Evolutionary conservation across 2,113 vertebrate genomes (phyloP).

Genomic region (Pelecanoides urinatrix): DNA sequence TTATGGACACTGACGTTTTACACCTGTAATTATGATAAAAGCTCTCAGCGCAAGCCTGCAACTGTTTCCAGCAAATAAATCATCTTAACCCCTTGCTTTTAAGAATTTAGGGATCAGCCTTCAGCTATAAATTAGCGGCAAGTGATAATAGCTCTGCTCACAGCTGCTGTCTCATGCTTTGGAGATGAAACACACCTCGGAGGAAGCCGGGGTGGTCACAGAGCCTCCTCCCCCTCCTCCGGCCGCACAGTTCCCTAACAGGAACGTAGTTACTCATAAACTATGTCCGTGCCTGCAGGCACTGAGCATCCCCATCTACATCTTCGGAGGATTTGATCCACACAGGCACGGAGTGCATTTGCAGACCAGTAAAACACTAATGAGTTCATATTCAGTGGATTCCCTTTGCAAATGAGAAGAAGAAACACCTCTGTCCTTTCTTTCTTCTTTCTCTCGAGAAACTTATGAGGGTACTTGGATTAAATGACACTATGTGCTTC

Average conservation of each 20-base stretch:
- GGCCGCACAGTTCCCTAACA: neutral
- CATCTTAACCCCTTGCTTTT: constrained; percentile 9
- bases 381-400: neutral
- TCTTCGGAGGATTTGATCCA: neutral
- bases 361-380: neutral
- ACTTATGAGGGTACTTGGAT: neutral
- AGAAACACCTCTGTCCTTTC: neutral
- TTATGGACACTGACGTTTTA: constrained; percentile 33
- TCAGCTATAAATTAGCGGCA: neutral
- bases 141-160: constrained; percentile 16
- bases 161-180: neutral
- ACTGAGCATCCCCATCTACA: neutral
- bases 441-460: neutral
- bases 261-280: too few relatives aligned
- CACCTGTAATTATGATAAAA: constrained; percentile 57
- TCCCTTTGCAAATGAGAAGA: neutral
- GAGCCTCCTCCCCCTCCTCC: neutral
- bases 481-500: neutral
- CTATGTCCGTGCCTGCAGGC: neutral
- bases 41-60: neutral
- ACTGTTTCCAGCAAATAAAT: constrained; percentile 20
- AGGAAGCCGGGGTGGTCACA: neutral
- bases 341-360: too few relatives aligned
- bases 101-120: neutral
- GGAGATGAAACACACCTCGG: neutral